A percentile compares a stretch with the other conserved stretches of the same genome.
Evolutionary conservation across 1,140 invertebrate genomes (phyloP).

Genomic region (Sipha flava): DNA sequence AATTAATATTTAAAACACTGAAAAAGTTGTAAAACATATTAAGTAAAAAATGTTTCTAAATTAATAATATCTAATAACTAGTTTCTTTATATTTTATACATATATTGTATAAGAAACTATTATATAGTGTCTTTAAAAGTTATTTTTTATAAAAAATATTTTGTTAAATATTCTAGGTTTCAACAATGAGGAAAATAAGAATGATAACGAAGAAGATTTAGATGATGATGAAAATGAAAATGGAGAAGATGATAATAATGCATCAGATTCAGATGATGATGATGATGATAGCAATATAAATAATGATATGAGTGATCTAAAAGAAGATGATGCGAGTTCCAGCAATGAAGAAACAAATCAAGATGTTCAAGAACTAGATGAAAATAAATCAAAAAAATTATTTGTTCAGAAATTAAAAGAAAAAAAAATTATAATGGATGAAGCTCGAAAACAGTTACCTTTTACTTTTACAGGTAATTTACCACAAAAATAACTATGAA

Average conservation of each 20-base stretch:
- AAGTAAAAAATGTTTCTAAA: too few relatives aligned
- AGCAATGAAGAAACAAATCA: constrained; percentile 37
- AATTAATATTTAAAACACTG: too few relatives aligned
- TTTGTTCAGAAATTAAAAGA: constrained; percentile 42
- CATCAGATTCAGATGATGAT: constrained; percentile 41
- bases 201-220: constrained; percentile 35
- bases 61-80: too few relatives aligned
- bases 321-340: constrained; percentile 36
- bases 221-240: neutral
- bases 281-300: constrained; percentile 38
- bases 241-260: constrained; percentile 37
- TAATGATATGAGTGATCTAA: constrained; percentile 33
- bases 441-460: constrained; percentile 57
- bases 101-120: too few relatives aligned
- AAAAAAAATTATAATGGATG: constrained; percentile 50
- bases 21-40: too few relatives aligned
- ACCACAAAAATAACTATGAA: neutral
- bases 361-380: neutral
- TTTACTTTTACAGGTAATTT: constrained; percentile 52
- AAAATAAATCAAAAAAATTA: neutral
- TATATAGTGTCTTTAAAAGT: neutral
- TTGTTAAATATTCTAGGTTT: neutral
- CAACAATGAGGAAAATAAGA: constrained; percentile 35
- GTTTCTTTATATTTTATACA: too few relatives aligned
- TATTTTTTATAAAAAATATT: neutral